Base-by-base conservation (phyloP, 2,797 vertebrate species). In the Myotis findleyi region DNA sequence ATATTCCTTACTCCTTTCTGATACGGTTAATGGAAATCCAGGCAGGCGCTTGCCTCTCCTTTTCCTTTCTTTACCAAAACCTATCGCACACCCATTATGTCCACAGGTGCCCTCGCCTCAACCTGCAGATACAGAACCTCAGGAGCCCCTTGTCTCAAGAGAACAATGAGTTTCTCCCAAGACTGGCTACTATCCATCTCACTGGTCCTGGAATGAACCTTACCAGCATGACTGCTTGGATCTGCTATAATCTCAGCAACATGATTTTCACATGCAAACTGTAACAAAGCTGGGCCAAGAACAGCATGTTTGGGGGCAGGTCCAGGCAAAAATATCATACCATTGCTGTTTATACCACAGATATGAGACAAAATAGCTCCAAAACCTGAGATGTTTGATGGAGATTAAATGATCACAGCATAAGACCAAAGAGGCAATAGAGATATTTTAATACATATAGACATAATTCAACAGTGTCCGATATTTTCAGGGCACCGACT, bases 231-330 rank as follows among this genome's bases (percentile, higher is more conserved):
- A 80, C 75, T 91, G 86, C 89, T 13, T 69, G 83, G 68, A 94
- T 88, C 47, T 82, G 49, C 20, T 66, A 57, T 53, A 51, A 93
- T 92, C 62, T 92, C 68, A 62, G 44, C 76, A 95, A 94, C 49
- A 79, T 80, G 84, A 95, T 87, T 89, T 95, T 72, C 51, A 41
- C 59, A 91, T 41, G 27, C 11, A 94, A 92, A 95, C 79, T 80
- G 0, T 73, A 93, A 93, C 13, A 89, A 47, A 89, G 77, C 18
- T 68, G 23, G 44, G 36, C 75, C 66, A 94, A 85, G 18, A 84
- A 27, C 30, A 33, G 59, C 55, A 82, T 49, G 38, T 80, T 95
- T 87, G 62, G 91, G n/a, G 59, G 59, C 23, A 92, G 47, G 47
- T 87, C 36, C 38, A 87, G 47, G 49, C 83, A 95, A 92, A 87